phyloP scores from a whole-genome alignment of 2,113 vertebrate species.

The Hiodon tergisus region DNA sequence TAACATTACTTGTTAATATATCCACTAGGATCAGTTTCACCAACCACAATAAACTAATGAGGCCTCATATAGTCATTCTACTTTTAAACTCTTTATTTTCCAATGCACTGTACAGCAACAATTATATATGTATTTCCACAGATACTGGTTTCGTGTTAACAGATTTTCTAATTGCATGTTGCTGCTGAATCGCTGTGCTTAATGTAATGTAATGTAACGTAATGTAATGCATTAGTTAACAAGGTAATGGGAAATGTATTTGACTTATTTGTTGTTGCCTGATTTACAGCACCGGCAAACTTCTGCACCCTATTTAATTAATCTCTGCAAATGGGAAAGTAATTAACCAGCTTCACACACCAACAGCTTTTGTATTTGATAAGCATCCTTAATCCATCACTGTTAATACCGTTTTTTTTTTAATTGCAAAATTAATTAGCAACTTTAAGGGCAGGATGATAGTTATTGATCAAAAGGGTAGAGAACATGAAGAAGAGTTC shows the following conservation, averaged over 20 bases:
- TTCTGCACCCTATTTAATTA: slow-evolving; percentile 8
- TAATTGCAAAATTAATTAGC: slow-evolving; percentile 20
- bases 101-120: no score
- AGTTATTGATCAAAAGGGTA: not conserved
- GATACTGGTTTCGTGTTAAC: slow-evolving; percentile 73
- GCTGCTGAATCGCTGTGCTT: not conserved
- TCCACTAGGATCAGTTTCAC: no score
- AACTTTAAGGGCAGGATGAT: not conserved
- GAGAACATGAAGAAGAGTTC: not conserved
- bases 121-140: slow-evolving; percentile 56
- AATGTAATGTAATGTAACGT: slow-evolving; percentile 68
- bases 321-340: slow-evolving; percentile 18
- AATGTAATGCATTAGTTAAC: slow-evolving; percentile 78
- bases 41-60: no score
- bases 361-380: slow-evolving; percentile 16
- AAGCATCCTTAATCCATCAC: slow-evolving; percentile 17
- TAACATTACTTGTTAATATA: no score
- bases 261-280: not conserved
- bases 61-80: no score
- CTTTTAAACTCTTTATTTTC: no score
- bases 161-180: not conserved
- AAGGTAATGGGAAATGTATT: slow-evolving; percentile 61
- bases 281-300: slow-evolving; percentile 16
- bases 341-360: slow-evolving; percentile 23
- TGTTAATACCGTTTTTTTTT: slow-evolving; percentile 12